phyloP scores from a whole-genome alignment of 2,113 vertebrate species.

The Acrocephalus kingi region DNA sequence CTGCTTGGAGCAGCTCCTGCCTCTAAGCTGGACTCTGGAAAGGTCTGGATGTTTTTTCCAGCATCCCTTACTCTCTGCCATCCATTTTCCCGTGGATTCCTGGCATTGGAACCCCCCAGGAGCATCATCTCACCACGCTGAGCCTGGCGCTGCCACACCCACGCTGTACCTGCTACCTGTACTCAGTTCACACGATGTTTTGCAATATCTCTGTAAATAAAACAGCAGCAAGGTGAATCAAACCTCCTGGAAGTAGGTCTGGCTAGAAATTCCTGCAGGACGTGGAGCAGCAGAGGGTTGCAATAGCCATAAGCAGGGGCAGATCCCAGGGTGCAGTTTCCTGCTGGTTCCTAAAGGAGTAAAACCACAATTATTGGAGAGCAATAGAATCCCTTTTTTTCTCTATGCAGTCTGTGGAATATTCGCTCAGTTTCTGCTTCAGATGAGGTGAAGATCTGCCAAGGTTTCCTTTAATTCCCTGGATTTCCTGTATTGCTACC shows the following conservation, averaged over 20 bases:
- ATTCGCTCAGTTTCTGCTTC: background rate
- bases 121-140: background rate
- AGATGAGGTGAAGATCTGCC: background rate
- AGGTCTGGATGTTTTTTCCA: slow-evolving; percentile 2
- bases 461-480: background rate
- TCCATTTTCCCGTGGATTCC: background rate
- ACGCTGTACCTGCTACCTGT: background rate
- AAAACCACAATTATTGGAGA: background rate
- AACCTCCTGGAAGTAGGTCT: slow-evolving; percentile 49
- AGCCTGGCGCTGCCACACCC: background rate
- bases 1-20: background rate
- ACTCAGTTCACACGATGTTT: background rate
- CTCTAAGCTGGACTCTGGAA: background rate
- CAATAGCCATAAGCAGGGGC: background rate
- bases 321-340: background rate
- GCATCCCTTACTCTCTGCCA: background rate
- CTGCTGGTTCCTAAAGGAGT: background rate
- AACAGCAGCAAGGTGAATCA: slow-evolving; percentile 57
- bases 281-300: background rate
- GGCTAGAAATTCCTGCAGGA: background rate
- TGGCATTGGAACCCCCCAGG: background rate
- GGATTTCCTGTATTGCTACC: background rate
- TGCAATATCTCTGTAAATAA: slow-evolving; percentile 71
- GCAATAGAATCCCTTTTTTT: background rate
- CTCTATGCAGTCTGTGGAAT: background rate